Evolutionary conservation across 1,140 invertebrate genomes (phyloP).

Genomic region (Stegodyphus mimosarum): DNA sequence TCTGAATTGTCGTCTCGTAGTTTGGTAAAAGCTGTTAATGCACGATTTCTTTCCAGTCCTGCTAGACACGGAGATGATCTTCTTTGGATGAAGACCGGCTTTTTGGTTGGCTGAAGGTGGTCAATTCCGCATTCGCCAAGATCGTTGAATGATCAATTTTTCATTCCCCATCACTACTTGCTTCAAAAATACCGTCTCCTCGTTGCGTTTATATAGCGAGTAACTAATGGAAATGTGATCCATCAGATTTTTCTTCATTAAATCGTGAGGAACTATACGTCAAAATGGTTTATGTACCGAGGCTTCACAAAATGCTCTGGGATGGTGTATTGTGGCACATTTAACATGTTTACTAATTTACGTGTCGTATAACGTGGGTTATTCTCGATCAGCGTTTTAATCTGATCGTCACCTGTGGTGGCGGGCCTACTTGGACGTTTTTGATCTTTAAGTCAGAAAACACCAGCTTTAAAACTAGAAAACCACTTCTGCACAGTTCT

Average conservation of each 20-base stretch:
- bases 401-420: neutral
- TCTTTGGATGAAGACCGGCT: slow-evolving; percentile 10
- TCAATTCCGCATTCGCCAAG: slow-evolving; percentile 3
- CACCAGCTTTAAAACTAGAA: neutral
- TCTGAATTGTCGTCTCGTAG: slow-evolving; percentile 52
- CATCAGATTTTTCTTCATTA: slow-evolving; percentile 1
- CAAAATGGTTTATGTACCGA: slow-evolving; percentile 13
- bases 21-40: slow-evolving; percentile 37
- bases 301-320: neutral
- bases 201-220: slow-evolving; percentile 10
- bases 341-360: neutral
- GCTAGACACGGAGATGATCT: neutral
- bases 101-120: slow-evolving; percentile 11
- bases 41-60: slow-evolving; percentile 35
- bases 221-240: slow-evolving; percentile 21
- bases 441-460: neutral
- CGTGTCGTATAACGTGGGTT: neutral
- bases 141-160: neutral
- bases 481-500: neutral
- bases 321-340: slow-evolving; percentile 19
- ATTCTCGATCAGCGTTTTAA: neutral
- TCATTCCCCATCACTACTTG: neutral
- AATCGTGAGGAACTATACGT: slow-evolving; percentile 8
- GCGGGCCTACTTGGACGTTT: neutral
- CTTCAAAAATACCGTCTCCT: slow-evolving; percentile 16